Evolutionary conservation across 1,140 invertebrate species (phyloP).

Genomic region (Dinoponera quadriceps): DNA sequence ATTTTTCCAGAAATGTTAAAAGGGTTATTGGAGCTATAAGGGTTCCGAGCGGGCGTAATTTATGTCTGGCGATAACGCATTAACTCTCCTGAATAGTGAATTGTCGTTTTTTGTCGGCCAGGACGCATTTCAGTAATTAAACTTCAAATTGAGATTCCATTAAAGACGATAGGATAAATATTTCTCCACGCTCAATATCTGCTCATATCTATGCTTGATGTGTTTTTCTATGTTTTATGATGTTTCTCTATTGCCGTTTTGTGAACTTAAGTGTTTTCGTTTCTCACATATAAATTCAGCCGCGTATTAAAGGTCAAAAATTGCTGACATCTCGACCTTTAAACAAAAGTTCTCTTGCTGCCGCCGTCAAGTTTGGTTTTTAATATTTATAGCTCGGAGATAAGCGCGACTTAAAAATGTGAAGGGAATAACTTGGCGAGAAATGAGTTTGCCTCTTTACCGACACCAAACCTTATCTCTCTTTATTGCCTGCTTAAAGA

Average conservation of each 20-base stretch:
- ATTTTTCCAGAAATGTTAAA: slow-evolving; percentile 1
- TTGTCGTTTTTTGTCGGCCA: not conserved
- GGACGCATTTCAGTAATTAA: not conserved
- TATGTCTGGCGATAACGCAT: not conserved
- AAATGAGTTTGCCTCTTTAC: slow-evolving; percentile 33
- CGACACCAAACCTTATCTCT: slow-evolving; percentile 23
- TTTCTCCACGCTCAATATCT: too few relatives aligned
- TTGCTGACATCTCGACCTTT: not conserved
- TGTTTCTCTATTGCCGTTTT: too few relatives aligned
- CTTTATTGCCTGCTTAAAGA: slow-evolving; percentile 46
- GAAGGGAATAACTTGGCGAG: not conserved
- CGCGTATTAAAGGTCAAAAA: not conserved
- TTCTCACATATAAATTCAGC: not conserved
- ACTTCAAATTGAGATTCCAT: not conserved
- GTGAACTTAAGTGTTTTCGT: not conserved
- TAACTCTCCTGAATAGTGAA: not conserved
- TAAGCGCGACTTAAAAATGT: slow-evolving; percentile 10
- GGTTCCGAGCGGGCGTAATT: slow-evolving; percentile 16
- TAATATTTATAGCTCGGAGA: slow-evolving; percentile 27
- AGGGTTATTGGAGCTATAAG: not conserved
- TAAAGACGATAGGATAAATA: too few relatives aligned
- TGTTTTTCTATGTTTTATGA: too few relatives aligned
- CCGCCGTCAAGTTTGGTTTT: not conserved
- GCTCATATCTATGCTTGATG: too few relatives aligned
- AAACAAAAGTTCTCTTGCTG: not conserved